Evolutionary conservation across 1,140 invertebrate species (phyloP), one percentile per base, ranked within the genome.

Genomic region (Stegodyphus dumicola): DNA sequence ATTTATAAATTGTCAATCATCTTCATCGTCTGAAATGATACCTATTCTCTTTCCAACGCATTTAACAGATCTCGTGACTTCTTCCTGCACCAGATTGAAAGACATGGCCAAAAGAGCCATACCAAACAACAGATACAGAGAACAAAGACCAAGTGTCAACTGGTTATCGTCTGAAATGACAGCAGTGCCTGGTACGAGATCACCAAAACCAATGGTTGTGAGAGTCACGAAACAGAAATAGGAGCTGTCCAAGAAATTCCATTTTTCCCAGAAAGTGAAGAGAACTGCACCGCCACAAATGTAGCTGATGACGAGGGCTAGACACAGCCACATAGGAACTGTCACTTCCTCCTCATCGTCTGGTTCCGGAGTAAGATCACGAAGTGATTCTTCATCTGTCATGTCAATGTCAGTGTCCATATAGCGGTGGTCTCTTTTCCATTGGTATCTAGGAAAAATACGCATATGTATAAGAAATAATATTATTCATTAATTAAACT

Each of bases 41-140:
- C 92, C 91, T n/a, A 92, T 88, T 86, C 92, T 91, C 86, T 90
- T 88, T 11, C 90, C 91, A 70, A 92, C 88, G 90, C 90, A 91
- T 71, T 89, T 89, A 76, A 91, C 90, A 70, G 91, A 92, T 33
- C 88, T 85, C 10, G 85, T 87, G 2, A 91, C 88, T 80, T 91
- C 90, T 84, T 92, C 91, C 85, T 92, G 91, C 33, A 99, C 97
- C 87, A 99, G 92, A 92, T 99, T 99, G 91, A 99, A 99, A 89
- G 96, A 98, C 98, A 99, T 99, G 33, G 98, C 98, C 76, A 99
- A 91, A 52, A 99, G 92, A 0, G 98, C 97, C 90, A 99, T 99
- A 7, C 98, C 98, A 90, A 98, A 98, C 13, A 99, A 92, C 80
- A 99, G 92, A 92, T 99, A 99, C 69, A 98, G 90, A 0, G 96